Conservation (phyloP, 1,140 invertebrate species). For the Drosophila serrata region DNA sequence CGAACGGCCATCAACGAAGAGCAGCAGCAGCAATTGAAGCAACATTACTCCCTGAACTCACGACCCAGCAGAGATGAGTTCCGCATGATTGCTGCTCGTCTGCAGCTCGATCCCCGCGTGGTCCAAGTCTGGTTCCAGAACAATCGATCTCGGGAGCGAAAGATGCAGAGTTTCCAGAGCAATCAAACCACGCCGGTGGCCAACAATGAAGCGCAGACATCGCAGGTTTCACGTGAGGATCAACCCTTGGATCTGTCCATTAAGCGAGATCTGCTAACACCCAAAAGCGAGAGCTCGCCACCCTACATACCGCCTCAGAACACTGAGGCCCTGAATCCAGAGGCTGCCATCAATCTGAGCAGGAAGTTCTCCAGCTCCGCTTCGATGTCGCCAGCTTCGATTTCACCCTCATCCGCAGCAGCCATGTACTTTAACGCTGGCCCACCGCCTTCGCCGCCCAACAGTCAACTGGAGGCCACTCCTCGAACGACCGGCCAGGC, state of each 20-base stretch:
- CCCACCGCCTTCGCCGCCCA: constrained; percentile 59
- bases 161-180: constrained; percentile 86
- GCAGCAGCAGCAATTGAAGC: constrained; percentile 94
- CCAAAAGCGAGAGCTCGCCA: constrained; percentile 87
- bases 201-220: constrained; percentile 7
- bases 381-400: constrained; percentile 71
- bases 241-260: constrained; percentile 96
- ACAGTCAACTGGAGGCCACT: constrained; percentile 85
- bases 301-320: constrained; percentile 85
- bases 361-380: constrained; percentile 88
- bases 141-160: constrained; percentile 95
- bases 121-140: constrained; percentile 99
- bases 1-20: constrained; percentile 97
- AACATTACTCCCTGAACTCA: constrained; percentile 95
- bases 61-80: constrained; percentile 97
- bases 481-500: constrained; percentile 51
- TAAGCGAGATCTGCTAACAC: constrained; percentile 87
- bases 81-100: constrained; percentile 93
- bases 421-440: constrained; percentile 68
- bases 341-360: constrained; percentile 90
- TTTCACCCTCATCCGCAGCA: constrained; percentile 69
- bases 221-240: constrained; percentile 86
- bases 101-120: constrained; percentile 96
- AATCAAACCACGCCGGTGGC: constrained; percentile 2
- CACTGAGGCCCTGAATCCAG: constrained; percentile 83